Conservation (phyloP, 2,113 vertebrate species). For the Haemorhous mexicanus region DNA sequence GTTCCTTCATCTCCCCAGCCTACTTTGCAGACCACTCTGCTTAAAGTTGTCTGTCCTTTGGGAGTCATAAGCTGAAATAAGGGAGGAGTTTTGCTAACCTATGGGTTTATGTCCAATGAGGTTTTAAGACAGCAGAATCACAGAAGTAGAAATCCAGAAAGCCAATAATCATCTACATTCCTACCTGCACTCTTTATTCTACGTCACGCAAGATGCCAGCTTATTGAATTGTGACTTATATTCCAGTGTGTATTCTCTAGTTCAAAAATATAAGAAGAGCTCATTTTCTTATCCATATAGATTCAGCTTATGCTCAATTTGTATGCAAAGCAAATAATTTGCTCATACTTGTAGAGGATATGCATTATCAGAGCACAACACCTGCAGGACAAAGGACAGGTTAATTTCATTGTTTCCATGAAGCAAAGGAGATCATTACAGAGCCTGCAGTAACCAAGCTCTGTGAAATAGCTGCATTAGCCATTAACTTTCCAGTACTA, state of each 20-base stretch:
- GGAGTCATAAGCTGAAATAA: background rate
- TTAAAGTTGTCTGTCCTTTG: background rate
- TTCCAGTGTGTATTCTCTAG: background rate
- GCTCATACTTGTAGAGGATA: constrained; percentile 74
- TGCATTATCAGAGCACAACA: constrained; percentile 80
- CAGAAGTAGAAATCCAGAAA: background rate
- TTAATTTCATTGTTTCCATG: constrained; percentile 79
- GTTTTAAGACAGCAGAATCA: background rate
- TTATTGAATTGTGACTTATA: constrained; percentile 13
- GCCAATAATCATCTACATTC: background rate
- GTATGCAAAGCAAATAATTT: constrained; percentile 76
- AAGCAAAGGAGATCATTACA: constrained; percentile 77
- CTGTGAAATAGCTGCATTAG: constrained; percentile 79
- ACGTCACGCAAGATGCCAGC: background rate
- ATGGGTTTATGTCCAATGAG: background rate
- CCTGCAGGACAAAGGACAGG: constrained; percentile 83
- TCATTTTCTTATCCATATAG: constrained; percentile 61
- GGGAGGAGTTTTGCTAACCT: background rate
- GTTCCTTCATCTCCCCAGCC: background rate
- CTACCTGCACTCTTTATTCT: background rate
- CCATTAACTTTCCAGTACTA: constrained; percentile 80
- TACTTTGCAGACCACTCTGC: background rate
- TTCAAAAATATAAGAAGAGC: constrained; percentile 27
- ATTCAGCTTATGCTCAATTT: constrained; percentile 66
- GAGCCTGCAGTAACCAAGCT: constrained; percentile 75